Conservation (phyloP, 2,797 vertebrate genomes). For the Tinamus major region DNA sequence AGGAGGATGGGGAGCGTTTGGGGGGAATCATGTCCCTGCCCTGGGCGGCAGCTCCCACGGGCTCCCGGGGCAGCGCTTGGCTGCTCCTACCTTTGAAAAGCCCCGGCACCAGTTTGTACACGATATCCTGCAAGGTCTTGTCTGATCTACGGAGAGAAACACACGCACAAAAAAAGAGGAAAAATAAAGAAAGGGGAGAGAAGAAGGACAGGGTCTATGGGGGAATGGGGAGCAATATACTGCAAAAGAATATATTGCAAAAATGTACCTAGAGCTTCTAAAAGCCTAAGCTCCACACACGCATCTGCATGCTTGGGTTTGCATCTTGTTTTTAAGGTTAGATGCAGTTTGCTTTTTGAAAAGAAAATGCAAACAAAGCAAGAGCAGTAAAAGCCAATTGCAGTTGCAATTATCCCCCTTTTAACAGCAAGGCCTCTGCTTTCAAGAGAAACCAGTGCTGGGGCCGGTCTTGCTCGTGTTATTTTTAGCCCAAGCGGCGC, state of each 20-base stretch:
- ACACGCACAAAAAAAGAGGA: background rate
- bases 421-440: background rate
- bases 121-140: slow-evolving; percentile 86
- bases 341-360: background rate
- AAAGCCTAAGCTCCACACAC: background rate
- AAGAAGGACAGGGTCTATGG: no score
- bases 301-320: background rate
- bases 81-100: slow-evolving; percentile 83
- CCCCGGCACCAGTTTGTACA: slow-evolving; percentile 86
- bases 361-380: background rate
- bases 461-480: background rate
- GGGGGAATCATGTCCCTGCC: no score
- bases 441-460: background rate
- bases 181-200: background rate
- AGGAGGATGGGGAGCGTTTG: no score
- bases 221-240: background rate
- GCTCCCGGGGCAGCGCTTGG: no score
- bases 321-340: background rate
- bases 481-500: background rate
- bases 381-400: background rate
- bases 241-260: background rate
- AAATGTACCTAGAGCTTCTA: background rate
- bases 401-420: background rate
- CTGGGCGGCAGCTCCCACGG: no score
- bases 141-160: slow-evolving; percentile 74